Conservation (phyloP, 1,140 invertebrate species). For the Heterodera carotae region DNA sequence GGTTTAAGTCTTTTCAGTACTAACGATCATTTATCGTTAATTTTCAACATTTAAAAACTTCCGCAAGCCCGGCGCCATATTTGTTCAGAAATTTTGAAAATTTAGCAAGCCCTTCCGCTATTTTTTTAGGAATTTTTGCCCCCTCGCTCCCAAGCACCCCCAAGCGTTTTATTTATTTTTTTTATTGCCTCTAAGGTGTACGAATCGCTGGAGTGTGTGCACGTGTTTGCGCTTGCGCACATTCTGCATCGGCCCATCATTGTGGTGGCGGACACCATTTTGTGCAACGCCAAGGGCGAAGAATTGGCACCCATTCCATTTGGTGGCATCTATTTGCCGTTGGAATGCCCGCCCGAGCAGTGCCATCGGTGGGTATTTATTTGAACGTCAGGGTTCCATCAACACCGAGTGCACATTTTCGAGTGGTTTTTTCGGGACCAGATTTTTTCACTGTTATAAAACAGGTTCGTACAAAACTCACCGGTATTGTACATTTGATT, state of each 20-base stretch:
- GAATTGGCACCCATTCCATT: conserved; percentile 85
- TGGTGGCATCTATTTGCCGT: conserved; percentile 83
- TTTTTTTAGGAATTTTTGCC: neutral
- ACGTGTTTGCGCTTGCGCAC: conserved; percentile 82
- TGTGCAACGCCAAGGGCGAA: conserved; percentile 79
- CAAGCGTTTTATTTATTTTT: conserved; percentile 5
- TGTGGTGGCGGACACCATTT: conserved; percentile 82
- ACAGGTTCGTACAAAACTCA: no score
- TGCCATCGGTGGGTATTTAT: conserved; percentile 70
- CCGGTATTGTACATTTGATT: no score
- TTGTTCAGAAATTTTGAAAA: no score
- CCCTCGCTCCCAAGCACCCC: no score
- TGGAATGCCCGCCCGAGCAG: conserved; percentile 74
- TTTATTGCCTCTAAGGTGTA: conserved; percentile 68
- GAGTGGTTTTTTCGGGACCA: no score
- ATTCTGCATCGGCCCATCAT: conserved; percentile 81
- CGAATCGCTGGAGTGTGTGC: conserved; percentile 83
- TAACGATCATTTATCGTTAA: no score
- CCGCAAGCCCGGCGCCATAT: no score
- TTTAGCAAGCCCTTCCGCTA: no score
- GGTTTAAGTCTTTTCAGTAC: no score
- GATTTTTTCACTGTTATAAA: no score
- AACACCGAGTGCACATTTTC: conserved; percentile 8
- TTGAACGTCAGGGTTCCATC: conserved; percentile 8
- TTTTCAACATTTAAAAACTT: no score